Conservation (phyloP, 2,797 vertebrate genomes). For the Limosa lapponica region DNA sequence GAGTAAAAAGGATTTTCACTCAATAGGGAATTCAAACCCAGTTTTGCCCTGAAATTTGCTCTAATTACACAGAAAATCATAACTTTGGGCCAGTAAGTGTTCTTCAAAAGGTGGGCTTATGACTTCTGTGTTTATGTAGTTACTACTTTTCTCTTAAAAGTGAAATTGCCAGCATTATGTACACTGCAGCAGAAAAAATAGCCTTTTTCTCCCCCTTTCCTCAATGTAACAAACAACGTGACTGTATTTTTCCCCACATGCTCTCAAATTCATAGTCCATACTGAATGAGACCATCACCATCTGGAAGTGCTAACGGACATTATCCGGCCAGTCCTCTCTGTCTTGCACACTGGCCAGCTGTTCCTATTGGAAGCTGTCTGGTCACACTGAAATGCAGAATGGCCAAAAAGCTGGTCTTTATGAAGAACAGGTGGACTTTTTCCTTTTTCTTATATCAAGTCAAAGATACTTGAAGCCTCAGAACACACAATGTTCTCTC, state of each 20-base stretch:
- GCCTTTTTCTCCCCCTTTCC: not conserved
- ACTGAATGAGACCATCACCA: not conserved
- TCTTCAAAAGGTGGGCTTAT: not conserved
- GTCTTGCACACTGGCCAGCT: not conserved
- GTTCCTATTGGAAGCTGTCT: not conserved
- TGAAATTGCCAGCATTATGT: not conserved
- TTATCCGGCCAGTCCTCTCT: not conserved
- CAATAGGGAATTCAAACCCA: not conserved
- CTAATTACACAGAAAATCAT: not conserved
- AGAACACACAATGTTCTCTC: accelerated
- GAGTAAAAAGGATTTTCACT: not conserved
- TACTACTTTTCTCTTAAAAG: not conserved
- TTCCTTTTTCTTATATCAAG: not conserved
- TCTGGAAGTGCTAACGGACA: not conserved
- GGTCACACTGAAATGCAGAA: not conserved
- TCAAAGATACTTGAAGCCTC: not conserved
- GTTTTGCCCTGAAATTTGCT: not conserved
- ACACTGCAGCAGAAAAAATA: not conserved
- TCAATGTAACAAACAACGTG: not conserved
- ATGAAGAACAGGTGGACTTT: not conserved
- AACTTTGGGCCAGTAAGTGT: not conserved
- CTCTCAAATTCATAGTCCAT: not conserved
- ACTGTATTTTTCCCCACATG: not conserved
- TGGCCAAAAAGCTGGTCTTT: not conserved
- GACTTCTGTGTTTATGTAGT: not conserved